These are phyloP conservation scores for Bufo bufo DNA, from an alignment of 2,113 vertebrate genomes.

Conservation along the genomic window DNA sequence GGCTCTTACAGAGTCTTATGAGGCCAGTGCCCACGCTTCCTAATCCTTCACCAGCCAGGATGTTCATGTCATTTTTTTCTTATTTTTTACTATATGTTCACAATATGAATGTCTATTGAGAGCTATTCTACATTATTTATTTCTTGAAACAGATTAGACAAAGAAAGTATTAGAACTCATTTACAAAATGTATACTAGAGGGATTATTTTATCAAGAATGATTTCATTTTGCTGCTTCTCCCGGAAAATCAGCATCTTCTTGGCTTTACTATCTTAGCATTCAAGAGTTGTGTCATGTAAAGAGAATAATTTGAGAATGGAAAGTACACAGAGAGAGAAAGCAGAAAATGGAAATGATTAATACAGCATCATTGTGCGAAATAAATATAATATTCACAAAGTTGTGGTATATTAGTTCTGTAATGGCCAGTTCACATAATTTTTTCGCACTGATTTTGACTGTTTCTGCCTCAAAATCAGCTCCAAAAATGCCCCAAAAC, in stretches of 20 bases:
- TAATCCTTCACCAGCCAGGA: too few relatives aligned
- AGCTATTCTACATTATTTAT: too few relatives aligned
- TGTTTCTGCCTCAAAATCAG: too few relatives aligned
- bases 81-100: too few relatives aligned
- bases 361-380: not conserved
- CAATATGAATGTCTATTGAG: too few relatives aligned
- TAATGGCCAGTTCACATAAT: too few relatives aligned
- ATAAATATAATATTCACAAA: slow-evolving; percentile 20
- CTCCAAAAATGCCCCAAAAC: too few relatives aligned
- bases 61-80: too few relatives aligned
- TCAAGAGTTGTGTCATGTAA: not conserved
- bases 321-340: slow-evolving; percentile 7
- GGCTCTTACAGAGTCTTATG: too few relatives aligned
- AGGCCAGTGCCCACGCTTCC: too few relatives aligned
- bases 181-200: not conserved
- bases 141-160: too few relatives aligned
- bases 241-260: not conserved
- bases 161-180: not conserved
- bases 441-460: too few relatives aligned
- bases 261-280: slow-evolving; percentile 26
- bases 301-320: slow-evolving; percentile 14
- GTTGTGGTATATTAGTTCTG: not conserved
- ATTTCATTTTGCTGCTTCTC: not conserved
- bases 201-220: not conserved
- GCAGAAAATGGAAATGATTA: slow-evolving; percentile 10